These are phyloP conservation scores for Rhagonycha fulva DNA, from an alignment of 2,888 invertebrate species.

Conservation along the genomic window DNA sequence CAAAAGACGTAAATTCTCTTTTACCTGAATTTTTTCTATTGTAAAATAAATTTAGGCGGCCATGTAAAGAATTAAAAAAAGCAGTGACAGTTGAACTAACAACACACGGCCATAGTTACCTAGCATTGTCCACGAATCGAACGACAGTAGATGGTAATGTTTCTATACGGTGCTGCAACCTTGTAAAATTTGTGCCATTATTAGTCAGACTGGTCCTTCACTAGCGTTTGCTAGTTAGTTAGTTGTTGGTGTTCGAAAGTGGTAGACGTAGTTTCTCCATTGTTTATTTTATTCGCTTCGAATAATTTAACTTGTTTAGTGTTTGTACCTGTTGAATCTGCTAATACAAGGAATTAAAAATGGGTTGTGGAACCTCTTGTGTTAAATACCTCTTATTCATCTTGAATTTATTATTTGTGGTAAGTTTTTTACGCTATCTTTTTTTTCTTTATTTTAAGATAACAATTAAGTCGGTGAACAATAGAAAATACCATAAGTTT, in stretches of 20 bases:
- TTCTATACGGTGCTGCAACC: background rate
- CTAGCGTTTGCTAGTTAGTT: background rate
- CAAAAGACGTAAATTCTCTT: background rate
- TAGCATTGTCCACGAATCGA: background rate
- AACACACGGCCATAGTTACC: background rate
- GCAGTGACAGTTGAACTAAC: background rate
- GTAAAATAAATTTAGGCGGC: background rate
- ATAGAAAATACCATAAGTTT: background rate
- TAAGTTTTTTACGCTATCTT: constrained; percentile 56
- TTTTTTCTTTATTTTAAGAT: background rate
- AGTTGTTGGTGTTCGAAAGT: background rate
- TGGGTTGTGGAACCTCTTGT: constrained; percentile 34
- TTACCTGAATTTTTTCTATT: background rate
- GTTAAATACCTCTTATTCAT: constrained; percentile 36
- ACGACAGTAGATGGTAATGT: too few species aligned
- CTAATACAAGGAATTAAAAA: constrained; percentile 1
- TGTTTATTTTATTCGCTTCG: background rate
- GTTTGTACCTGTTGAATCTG: background rate
- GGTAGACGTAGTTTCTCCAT: background rate
- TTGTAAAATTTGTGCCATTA: background rate
- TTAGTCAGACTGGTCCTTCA: background rate
- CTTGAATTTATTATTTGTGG: constrained; percentile 63
- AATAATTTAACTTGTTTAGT: background rate
- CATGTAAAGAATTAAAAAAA: background rate
- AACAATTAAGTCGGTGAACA: background rate